A percentile compares a stretch with the other conserved stretches of the same genome.
phyloP scores from a whole-genome alignment of 1,140 invertebrate species.

The Dryas iulia region DNA sequence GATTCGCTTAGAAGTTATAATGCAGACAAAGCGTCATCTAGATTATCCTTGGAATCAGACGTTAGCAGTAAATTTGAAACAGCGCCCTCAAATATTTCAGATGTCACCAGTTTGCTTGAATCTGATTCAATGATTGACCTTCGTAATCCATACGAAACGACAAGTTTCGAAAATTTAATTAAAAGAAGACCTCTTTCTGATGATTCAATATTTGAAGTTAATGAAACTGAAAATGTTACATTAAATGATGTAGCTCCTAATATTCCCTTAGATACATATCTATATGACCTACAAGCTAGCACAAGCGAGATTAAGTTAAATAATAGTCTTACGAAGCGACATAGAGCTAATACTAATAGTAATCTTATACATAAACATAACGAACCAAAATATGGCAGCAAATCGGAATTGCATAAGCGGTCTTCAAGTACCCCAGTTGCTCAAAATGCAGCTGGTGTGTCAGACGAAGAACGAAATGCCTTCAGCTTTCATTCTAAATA shows the following conservation, averaged over 20 bases:
- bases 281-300: conserved; percentile 82
- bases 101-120: conserved; percentile 67
- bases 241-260: conserved; percentile 74
- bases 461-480: conserved; percentile 27
- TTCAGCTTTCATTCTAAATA: conserved; percentile 37
- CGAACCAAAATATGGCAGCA: neutral
- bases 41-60: conserved; percentile 75
- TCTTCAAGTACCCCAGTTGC: conserved; percentile 57
- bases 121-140: conserved; percentile 78
- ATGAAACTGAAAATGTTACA: conserved; percentile 79
- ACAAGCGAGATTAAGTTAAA: conserved; percentile 37
- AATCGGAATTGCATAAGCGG: conserved; percentile 44
- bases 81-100: conserved; percentile 60
- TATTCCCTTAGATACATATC: conserved; percentile 81
- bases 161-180: conserved; percentile 82
- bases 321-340: conserved; percentile 9
- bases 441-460: conserved; percentile 35
- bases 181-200: conserved; percentile 87
- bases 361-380: conserved; percentile 7
- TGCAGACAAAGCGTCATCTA: conserved; percentile 73
- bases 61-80: conserved; percentile 78
- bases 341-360: conserved; percentile 12
- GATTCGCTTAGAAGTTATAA: conserved; percentile 77
- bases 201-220: conserved; percentile 83
- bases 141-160: conserved; percentile 65